phyloP scores from a whole-genome alignment of 1,140 invertebrate genomes.

The Micrasema minimum region DNA sequence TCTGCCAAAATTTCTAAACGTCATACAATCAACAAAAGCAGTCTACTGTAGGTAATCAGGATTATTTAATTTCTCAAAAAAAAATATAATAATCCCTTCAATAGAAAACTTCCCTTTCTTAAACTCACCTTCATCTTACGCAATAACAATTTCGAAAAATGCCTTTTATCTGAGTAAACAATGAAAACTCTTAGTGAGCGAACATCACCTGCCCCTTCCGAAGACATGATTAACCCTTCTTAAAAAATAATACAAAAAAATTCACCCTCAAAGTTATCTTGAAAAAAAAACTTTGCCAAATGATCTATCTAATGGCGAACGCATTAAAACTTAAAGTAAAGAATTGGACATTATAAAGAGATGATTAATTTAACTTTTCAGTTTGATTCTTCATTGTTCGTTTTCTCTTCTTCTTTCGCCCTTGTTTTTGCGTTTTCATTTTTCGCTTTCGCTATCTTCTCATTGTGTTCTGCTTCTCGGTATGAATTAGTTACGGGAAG shows the following conservation, averaged over 20 bases:
- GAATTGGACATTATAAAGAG: constrained; percentile 28
- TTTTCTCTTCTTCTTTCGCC: constrained; percentile 3
- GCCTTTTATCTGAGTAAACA: constrained; percentile 34
- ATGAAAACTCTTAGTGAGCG: constrained; percentile 7
- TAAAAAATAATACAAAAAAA: constrained; percentile 35
- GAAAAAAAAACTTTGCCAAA: constrained; percentile 9
- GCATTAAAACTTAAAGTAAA: constrained; percentile 29
- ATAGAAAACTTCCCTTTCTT: constrained; percentile 8
- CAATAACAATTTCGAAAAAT: constrained; percentile 42
- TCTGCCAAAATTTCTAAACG: too few relatives aligned
- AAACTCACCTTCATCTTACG: constrained; percentile 19
- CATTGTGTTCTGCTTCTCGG: constrained; percentile 5
- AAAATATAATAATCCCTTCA: neutral
- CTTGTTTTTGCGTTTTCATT: constrained; percentile 19
- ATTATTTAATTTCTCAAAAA: too few relatives aligned
- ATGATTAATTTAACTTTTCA: constrained; percentile 24
- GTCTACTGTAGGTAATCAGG: too few relatives aligned
- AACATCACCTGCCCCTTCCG: neutral
- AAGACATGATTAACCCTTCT: constrained; percentile 31
- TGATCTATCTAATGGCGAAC: constrained; percentile 25
- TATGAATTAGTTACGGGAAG: constrained; percentile 36
- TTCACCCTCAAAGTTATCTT: constrained; percentile 4
- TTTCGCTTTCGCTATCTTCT: constrained; percentile 15
- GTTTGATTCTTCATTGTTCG: constrained; percentile 10
- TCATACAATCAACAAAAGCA: too few relatives aligned